Evolutionary conservation across 2,113 vertebrate genomes (phyloP).

Genomic region (Epinephelus cyanopodus): DNA sequence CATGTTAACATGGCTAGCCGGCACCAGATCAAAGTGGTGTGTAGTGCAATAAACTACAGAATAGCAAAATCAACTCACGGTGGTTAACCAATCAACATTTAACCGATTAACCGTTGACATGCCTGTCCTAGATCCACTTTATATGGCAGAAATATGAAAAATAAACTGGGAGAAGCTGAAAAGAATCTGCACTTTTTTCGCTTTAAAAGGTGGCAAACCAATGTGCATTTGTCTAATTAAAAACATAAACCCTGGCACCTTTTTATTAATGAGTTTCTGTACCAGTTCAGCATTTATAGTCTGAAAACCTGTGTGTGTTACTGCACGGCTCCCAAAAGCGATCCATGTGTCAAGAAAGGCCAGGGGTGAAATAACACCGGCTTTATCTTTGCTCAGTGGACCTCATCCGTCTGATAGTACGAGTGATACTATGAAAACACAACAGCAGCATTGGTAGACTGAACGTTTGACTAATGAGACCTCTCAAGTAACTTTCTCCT

Average conservation of each 20-base stretch:
- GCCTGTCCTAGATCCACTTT: not conserved
- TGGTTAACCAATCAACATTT: too few species aligned
- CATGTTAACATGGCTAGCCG: too few species aligned
- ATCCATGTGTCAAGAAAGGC: constrained; percentile 63
- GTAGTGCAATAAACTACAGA: too few species aligned
- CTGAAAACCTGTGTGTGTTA: constrained; percentile 45
- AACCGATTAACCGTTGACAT: too few species aligned
- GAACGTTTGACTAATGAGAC: constrained; percentile 76
- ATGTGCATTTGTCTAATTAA: not conserved
- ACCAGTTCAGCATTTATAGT: not conserved
- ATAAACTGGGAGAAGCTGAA: not conserved
- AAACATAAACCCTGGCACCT: not conserved
- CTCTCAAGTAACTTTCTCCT: constrained; percentile 63
- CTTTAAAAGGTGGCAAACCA: not conserved
- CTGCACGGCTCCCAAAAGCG: constrained; percentile 52
- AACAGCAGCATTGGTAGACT: constrained; percentile 45
- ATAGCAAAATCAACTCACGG: too few species aligned
- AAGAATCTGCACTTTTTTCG: not conserved
- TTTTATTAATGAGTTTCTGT: constrained; percentile 10
- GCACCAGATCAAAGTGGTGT: too few species aligned
- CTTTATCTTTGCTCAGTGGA: constrained; percentile 76
- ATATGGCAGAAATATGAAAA: constrained; percentile 16
- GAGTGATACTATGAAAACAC: constrained; percentile 77
- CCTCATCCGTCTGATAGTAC: constrained; percentile 71
- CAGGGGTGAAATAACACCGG: constrained; percentile 73